phyloP scores from a whole-genome alignment of 2,888 invertebrate genomes.

The Andrena bucephala region DNA sequence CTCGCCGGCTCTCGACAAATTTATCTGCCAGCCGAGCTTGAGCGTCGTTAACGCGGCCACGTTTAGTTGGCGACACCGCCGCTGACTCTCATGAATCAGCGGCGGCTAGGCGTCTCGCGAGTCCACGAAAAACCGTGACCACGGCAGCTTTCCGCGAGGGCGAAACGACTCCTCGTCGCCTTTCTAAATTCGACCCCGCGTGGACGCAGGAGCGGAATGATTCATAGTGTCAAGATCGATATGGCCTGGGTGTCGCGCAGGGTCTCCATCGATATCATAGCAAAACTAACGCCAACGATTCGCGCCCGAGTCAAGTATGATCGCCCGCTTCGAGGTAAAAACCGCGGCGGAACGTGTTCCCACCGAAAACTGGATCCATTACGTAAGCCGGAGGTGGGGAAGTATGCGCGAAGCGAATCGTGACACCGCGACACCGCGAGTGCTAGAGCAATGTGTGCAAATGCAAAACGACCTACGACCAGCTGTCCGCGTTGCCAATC shows the following conservation, averaged over 20 bases:
- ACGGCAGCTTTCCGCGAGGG: background rate
- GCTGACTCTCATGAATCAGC: slow-evolving; percentile 45
- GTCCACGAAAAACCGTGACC: slow-evolving; percentile 13
- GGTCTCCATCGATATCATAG: background rate
- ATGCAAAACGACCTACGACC: slow-evolving; percentile 30
- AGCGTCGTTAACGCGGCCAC: slow-evolving; percentile 27
- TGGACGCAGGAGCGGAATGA: background rate
- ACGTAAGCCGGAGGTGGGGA: background rate
- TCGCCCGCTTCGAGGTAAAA: background rate
- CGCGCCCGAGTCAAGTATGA: background rate
- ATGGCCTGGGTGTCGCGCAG: background rate
- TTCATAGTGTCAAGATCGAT: slow-evolving; percentile 23
- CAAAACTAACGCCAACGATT: background rate
- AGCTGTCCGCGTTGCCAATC: slow-evolving; percentile 35
- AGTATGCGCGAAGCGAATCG: background rate
- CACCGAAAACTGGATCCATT: slow-evolving; percentile 16
- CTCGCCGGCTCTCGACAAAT: slow-evolving; percentile 30
- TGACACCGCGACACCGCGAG: background rate
- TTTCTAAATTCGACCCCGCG: slow-evolving; percentile 41
- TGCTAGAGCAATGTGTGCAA: slow-evolving; percentile 1
- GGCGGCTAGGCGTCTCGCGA: slow-evolving; percentile 6
- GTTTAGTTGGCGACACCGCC: slow-evolving; percentile 22
- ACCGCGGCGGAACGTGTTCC: background rate
- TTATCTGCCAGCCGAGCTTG: slow-evolving; percentile 30
- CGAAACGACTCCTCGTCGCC: background rate